Conservation (phyloP, 2,113 vertebrate genomes). For the Sterrhoptilus dennistouni region DNA sequence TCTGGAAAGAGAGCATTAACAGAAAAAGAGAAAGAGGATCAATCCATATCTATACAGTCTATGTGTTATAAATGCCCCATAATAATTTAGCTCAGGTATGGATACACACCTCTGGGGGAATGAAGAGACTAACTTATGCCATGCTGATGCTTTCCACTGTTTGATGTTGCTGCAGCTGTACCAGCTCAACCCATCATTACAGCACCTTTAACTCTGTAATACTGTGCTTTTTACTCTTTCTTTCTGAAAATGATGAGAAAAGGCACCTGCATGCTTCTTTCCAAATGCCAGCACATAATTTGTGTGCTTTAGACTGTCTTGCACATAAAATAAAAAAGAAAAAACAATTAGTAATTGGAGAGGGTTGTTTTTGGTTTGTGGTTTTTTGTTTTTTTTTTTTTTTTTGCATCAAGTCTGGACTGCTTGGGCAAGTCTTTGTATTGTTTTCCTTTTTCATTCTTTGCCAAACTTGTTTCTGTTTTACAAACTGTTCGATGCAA, state of each 20-base stretch:
- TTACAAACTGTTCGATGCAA: background rate
- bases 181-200: background rate
- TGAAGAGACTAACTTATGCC: background rate
- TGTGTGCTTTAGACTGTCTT: fast-evolving
- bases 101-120: fast-evolving
- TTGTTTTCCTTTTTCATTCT: background rate
- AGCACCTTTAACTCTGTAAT: background rate
- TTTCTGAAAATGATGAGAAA: background rate
- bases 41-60: background rate
- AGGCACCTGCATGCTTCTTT: background rate
- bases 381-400: too few relatives aligned
- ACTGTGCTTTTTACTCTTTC: background rate
- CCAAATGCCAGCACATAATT: background rate
- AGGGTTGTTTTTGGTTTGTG: too few relatives aligned
- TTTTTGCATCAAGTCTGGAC: background rate
- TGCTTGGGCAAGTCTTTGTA: background rate
- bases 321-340: background rate
- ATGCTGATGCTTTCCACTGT: background rate
- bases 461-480: background rate
- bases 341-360: background rate
- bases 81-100: background rate
- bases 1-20: background rate
- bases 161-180: background rate
- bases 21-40: background rate
- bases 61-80: fast-evolving